Evolutionary conservation across 1,140 invertebrate genomes (phyloP).

Genomic region (Drosophila auraria): DNA sequence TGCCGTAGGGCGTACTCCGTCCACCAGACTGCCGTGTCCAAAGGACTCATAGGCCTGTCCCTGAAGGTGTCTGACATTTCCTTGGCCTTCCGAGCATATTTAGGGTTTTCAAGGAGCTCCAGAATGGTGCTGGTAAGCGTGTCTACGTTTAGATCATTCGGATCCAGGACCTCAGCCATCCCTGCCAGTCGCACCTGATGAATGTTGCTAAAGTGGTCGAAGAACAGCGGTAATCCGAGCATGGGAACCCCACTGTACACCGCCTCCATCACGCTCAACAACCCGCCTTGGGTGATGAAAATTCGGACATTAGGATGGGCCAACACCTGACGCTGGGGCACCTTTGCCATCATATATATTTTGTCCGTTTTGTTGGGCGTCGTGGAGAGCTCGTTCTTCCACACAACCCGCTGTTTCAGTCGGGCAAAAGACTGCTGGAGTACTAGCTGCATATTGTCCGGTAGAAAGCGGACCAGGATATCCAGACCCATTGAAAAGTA

Average conservation of each 20-base stretch:
- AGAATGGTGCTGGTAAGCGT: conserved; percentile 16
- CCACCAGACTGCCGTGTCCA: conserved; percentile 88
- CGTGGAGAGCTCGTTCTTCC: conserved; percentile 85
- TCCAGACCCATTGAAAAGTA: conserved; percentile 88
- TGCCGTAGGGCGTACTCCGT: conserved; percentile 86
- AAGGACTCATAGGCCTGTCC: conserved; percentile 86
- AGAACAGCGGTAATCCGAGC: conserved; percentile 54
- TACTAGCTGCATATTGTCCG: conserved; percentile 80
- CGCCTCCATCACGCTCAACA: conserved; percentile 54
- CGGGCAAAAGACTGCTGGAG: conserved; percentile 24
- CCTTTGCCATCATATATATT: conserved; percentile 87
- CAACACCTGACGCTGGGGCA: conserved; percentile 86
- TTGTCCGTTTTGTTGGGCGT: conserved; percentile 85
- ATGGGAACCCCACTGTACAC: conserved; percentile 38
- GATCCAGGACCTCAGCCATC: conserved; percentile 84
- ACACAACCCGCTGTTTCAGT: conserved; percentile 85
- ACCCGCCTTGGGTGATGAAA: conserved; percentile 53
- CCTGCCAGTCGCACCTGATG: conserved; percentile 84
- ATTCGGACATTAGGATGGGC: conserved; percentile 63
- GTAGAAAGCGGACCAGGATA: conserved; percentile 86
- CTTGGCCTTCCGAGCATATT: conserved; percentile 16
- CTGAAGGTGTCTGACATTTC: conserved; percentile 85
- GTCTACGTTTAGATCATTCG: conserved; percentile 17
- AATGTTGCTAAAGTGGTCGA: conserved; percentile 57
- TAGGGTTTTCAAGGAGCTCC: conserved; percentile 26